phyloP scores from a whole-genome alignment of 1,140 invertebrate genomes.

The Probaryconus sp. region DNA sequence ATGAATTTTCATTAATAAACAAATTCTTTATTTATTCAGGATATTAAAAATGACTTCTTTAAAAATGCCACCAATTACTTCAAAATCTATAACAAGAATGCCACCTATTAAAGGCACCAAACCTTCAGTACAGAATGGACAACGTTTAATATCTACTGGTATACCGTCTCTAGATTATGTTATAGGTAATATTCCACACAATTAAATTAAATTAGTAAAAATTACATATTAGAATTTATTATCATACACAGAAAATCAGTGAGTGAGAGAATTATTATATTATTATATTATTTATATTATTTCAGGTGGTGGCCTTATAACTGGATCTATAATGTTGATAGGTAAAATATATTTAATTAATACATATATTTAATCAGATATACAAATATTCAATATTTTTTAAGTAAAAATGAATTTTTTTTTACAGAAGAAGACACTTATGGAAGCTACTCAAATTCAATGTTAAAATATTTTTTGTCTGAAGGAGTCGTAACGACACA shows the following conservation, averaged over 20 bases:
- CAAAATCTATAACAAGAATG: slow-evolving; percentile 44
- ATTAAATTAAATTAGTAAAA: background rate
- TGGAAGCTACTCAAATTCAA: slow-evolving; percentile 85
- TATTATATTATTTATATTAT: slow-evolving; percentile 40
- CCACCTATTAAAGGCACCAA: slow-evolving; percentile 81
- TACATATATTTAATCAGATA: background rate
- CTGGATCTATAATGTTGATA: slow-evolving; percentile 81
- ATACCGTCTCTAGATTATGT: slow-evolving; percentile 85
- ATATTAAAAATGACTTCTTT: slow-evolving; percentile 24
- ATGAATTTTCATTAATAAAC: too few species aligned
- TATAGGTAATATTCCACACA: slow-evolving; percentile 79
- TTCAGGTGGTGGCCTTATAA: slow-evolving; percentile 81
- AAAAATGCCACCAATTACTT: slow-evolving; percentile 3
- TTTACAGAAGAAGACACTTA: slow-evolving; percentile 88
- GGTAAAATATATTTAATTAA: slow-evolving; percentile 69
- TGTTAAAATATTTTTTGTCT: slow-evolving; percentile 89
- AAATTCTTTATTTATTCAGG: too few species aligned
- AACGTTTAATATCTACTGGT: slow-evolving; percentile 84
- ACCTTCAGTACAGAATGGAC: slow-evolving; percentile 83
- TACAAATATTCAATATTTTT: background rate
- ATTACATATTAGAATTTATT: too few species aligned
- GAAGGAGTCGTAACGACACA: slow-evolving; percentile 88
- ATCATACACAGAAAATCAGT: too few species aligned
- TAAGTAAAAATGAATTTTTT: slow-evolving; percentile 6
- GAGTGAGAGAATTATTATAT: too few species aligned